Percentiles rank a stretch among this genome's conserved stretches.
phyloP scores from a whole-genome alignment of 2,113 vertebrate genomes.

The Eidolon helvum region DNA sequence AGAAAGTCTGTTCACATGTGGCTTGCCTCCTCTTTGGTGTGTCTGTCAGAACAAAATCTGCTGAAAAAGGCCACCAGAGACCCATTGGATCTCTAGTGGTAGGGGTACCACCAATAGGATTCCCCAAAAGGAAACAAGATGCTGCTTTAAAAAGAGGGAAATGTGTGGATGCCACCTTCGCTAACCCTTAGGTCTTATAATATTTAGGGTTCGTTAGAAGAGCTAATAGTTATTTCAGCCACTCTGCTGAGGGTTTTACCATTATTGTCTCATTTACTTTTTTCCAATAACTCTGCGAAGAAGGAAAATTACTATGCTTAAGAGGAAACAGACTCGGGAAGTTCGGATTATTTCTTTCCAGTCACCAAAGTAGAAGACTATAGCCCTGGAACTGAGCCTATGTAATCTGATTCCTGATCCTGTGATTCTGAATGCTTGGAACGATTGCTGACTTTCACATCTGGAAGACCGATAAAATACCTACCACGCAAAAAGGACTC shows the following conservation, averaged over 20 bases:
- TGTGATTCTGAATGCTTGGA: background rate
- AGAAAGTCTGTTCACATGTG: background rate
- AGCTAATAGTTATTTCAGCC: background rate
- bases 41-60: background rate
- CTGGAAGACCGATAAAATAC: background rate
- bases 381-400: background rate
- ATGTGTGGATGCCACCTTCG: rapidly evolving
- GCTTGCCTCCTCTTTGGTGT: background rate
- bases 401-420: background rate
- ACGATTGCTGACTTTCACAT: background rate
- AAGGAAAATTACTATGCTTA: background rate
- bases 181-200: background rate
- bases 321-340: background rate
- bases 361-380: background rate
- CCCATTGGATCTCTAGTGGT: background rate
- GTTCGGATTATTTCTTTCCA: background rate
- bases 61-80: background rate
- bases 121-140: background rate
- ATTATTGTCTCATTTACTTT: background rate
- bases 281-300: background rate
- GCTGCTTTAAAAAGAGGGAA: background rate
- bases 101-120: background rate
- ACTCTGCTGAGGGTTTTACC: background rate
- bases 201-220: background rate
- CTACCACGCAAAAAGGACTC: background rate